A percentile compares a stretch with the other conserved stretches of the same genome.
phyloP scores from a whole-genome alignment of 2,113 vertebrate species.

The Brachypteracias leptosomus region DNA sequence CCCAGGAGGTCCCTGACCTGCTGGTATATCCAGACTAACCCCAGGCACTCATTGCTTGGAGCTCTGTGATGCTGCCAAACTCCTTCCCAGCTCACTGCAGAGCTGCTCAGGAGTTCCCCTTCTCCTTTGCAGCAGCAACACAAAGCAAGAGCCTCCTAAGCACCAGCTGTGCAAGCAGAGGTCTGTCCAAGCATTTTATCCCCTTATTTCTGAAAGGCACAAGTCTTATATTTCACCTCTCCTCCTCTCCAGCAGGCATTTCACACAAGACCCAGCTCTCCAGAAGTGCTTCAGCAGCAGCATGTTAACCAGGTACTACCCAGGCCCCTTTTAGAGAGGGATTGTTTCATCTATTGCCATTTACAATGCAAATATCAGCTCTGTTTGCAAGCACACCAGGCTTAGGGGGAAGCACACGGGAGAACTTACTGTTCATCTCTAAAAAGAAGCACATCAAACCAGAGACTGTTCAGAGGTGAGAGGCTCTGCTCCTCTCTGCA shows the following conservation, averaged over 20 bases:
- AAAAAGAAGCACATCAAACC: background rate
- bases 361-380: background rate
- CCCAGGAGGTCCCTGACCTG: background rate
- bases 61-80: background rate
- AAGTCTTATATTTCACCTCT: background rate
- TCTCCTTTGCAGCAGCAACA: background rate
- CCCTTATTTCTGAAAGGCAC: background rate
- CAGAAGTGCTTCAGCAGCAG: background rate
- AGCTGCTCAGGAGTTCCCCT: background rate
- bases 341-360: background rate
- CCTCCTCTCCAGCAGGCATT: background rate
- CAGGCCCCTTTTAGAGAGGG: background rate
- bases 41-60: background rate
- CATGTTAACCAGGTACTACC: background rate
- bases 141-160: background rate
- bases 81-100: background rate
- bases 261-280: background rate
- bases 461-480: background rate
- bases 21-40: background rate
- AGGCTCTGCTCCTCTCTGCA: background rate
- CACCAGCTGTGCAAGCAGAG: background rate
- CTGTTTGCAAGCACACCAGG: background rate
- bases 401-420: accelerated
- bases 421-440: background rate
- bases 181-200: background rate